Conservation (phyloP, 35 echinoderm and acorn worm species). For the Apostichopus californicus region DNA sequence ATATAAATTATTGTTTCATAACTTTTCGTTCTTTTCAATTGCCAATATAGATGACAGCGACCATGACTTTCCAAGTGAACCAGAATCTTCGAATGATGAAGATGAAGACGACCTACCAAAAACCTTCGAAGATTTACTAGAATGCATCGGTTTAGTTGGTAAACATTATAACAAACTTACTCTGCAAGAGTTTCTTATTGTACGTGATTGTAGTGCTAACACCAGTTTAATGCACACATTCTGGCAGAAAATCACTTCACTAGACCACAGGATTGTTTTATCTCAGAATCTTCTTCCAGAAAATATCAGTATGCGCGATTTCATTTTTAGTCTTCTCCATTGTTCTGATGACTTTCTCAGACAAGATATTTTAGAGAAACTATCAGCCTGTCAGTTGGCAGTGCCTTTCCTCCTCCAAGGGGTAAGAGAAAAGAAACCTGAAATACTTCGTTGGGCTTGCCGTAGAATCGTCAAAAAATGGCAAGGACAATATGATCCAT, state of each 20-base stretch:
- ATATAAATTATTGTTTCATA: not conserved
- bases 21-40: not conserved
- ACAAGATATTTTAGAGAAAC: constrained; percentile 45
- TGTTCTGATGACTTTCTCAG: not conserved
- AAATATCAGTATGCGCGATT: no score
- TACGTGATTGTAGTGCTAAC: not conserved
- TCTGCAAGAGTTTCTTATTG: not conserved
- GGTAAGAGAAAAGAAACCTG: not conserved
- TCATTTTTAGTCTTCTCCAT: no score
- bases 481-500: not conserved
- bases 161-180: not conserved
- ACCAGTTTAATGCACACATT: not conserved
- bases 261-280: no score
- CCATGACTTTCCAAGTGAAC: not conserved
- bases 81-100: not conserved
- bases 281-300: no score
- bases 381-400: constrained; percentile 32
- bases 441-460: constrained; percentile 28
- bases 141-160: not conserved
- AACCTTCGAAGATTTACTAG: not conserved
- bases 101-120: not conserved
- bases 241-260: no score
- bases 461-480: constrained; percentile 36
- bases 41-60: not conserved
- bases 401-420: constrained; percentile 21